phyloP scores from a whole-genome alignment of 2,113 vertebrate species.

The Pyxicephalus adspersus region DNA sequence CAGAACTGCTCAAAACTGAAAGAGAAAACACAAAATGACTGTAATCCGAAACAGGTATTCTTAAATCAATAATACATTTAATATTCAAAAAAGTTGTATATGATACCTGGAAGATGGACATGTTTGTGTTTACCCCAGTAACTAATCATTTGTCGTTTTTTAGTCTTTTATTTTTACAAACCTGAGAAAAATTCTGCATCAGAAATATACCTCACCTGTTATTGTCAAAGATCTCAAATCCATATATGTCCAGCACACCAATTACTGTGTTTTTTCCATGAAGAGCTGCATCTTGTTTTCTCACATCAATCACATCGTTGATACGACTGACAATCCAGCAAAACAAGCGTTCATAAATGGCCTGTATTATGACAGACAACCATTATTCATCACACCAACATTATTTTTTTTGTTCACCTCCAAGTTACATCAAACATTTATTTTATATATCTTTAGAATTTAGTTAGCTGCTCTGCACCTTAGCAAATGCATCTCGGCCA shows the following conservation, averaged over 20 bases:
- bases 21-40: background rate
- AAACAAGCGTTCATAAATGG: slow-evolving; percentile 95
- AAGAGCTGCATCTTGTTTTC: slow-evolving; percentile 83
- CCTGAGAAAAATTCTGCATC: too few relatives aligned
- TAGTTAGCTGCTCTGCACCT: slow-evolving; percentile 71
- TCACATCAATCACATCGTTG: slow-evolving; percentile 93
- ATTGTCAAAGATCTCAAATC: slow-evolving; percentile 98
- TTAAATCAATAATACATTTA: too few relatives aligned
- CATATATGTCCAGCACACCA: slow-evolving; percentile 96
- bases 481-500: slow-evolving; percentile 91
- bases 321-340: slow-evolving; percentile 97
- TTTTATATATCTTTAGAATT: background rate
- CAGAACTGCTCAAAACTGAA: slow-evolving; percentile 97
- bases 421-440: background rate
- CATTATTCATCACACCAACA: background rate
- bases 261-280: slow-evolving; percentile 98
- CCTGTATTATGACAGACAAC: slow-evolving; percentile 69
- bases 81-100: too few relatives aligned
- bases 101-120: background rate
- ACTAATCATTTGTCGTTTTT: background rate
- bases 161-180: too few relatives aligned
- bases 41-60: too few relatives aligned
- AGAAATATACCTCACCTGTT: slow-evolving; percentile 81
- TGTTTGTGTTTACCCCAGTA: background rate
- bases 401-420: background rate